Evolutionary conservation across 2,888 invertebrate genomes (phyloP).

Genomic region (Sepioteuthis lessoniana): DNA sequence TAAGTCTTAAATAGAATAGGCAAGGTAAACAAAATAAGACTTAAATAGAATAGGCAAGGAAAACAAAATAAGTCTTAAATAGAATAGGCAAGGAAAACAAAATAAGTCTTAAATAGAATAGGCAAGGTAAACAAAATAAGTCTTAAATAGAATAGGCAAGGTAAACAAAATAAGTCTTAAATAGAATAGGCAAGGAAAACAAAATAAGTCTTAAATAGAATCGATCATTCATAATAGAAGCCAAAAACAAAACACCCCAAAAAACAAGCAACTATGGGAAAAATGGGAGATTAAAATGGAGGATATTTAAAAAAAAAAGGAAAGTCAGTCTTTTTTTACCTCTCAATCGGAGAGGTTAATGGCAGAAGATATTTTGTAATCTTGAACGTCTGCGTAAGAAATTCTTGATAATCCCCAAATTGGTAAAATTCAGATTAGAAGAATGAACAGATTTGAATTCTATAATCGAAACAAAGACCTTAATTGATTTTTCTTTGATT

Average conservation of each 20-base stretch:
- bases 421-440: conserved; percentile 12
- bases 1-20: too few species aligned
- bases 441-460: background rate
- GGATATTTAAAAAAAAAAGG: background rate
- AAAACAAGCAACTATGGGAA: background rate
- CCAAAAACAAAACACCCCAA: background rate
- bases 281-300: background rate
- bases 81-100: too few species aligned
- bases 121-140: too few species aligned
- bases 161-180: background rate
- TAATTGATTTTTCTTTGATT: background rate
- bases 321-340: background rate
- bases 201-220: background rate
- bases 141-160: background rate
- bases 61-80: too few species aligned
- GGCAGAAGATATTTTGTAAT: background rate
- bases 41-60: too few species aligned
- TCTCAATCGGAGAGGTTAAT: background rate
- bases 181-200: background rate
- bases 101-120: too few species aligned
- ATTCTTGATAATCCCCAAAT: conserved; percentile 11
- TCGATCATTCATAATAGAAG: background rate
- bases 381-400: conserved; percentile 23
- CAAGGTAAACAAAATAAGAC: too few species aligned
- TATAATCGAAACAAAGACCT: conserved; percentile 10